Evolutionary conservation across 2,797 vertebrate genomes (phyloP).

Genomic region (Vespertilio murinus): DNA sequence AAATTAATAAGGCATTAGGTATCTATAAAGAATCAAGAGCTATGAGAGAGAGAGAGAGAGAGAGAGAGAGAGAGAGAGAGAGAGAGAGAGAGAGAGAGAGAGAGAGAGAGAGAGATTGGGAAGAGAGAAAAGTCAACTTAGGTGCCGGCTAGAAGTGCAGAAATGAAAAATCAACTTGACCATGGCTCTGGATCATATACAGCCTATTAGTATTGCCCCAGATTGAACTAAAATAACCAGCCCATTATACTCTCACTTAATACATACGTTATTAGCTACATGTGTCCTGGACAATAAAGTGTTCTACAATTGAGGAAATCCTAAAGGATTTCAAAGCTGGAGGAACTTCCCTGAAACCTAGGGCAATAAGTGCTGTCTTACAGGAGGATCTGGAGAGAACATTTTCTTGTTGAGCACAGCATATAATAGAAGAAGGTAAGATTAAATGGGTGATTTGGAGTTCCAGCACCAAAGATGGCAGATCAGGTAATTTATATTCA

Average conservation of each 20-base stretch:
- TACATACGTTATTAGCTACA: fast-evolving
- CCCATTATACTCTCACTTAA: neutral
- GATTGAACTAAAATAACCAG: neutral
- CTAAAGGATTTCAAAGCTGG: neutral
- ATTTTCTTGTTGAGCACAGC: neutral
- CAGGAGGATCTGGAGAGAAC: neutral
- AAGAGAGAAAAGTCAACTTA: neutral
- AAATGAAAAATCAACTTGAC: neutral
- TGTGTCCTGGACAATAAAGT: neutral
- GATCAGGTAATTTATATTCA: neutral
- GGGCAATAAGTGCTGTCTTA: neutral
- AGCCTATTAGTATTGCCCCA: neutral
- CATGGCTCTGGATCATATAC: neutral
- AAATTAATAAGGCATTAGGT: neutral
- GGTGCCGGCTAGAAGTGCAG: neutral
- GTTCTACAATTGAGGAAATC: neutral
- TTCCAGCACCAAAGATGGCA: neutral
- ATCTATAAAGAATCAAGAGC: neutral
- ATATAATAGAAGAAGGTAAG: neutral
- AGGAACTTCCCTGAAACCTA: neutral
- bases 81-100: too few relatives aligned
- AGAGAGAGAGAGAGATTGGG: neutral
- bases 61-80: neutral
- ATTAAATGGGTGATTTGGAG: neutral
- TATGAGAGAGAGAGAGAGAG: neutral